Evolutionary conservation across 92 coral and sea anemone species (phyloP).

Genomic region (Phymanthus crucifer): DNA sequence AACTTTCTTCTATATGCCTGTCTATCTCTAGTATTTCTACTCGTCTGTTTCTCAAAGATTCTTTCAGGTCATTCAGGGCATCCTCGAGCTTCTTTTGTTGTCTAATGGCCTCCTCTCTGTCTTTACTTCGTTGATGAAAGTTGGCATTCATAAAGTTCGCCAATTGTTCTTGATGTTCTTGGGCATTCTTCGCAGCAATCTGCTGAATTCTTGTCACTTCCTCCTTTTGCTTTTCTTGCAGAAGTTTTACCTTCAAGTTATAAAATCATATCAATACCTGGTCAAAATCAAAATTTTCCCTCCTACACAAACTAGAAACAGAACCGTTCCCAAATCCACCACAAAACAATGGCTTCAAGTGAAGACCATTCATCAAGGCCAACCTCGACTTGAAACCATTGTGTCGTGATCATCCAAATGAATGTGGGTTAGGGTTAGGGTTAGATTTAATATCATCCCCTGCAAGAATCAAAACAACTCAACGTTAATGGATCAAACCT

Average conservation of each 20-base stretch:
- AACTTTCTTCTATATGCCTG: not conserved
- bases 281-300: no score
- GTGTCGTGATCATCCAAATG: no score
- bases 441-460: no score
- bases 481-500: not conserved
- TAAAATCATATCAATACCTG: no score
- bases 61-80: not conserved
- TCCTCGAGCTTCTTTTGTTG: conserved; percentile 5
- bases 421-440: no score
- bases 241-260: not conserved
- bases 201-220: conserved; percentile 2
- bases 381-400: no score
- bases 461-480: no score
- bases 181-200: not conserved
- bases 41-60: not conserved
- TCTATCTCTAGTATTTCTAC: conserved; percentile 2
- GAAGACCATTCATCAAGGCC: no score
- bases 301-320: no score
- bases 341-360: no score
- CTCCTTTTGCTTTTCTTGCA: conserved; percentile 7
- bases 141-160: not conserved
- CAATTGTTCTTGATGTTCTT: conserved; percentile 10
- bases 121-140: conserved; percentile 7
- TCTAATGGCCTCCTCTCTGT: conserved; percentile 1
- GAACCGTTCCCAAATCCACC: no score